A percentile compares a stretch with the other conserved stretches of the same genome.
Evolutionary conservation across 1,140 invertebrate species (phyloP).

Genomic region (Micrasema longulum): DNA sequence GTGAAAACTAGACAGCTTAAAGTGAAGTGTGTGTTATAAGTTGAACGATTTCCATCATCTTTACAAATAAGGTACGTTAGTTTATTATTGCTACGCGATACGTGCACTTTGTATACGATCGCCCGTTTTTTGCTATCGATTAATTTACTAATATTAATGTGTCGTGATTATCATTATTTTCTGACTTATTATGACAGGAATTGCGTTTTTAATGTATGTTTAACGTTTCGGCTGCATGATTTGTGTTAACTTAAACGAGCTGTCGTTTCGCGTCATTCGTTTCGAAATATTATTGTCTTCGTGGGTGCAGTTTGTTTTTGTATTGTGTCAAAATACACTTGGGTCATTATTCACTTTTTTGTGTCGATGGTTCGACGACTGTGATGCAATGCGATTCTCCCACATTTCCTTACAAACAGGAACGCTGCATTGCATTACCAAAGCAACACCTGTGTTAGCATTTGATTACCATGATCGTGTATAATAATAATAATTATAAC

Average conservation of each 20-base stretch:
- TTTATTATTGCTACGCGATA: neutral
- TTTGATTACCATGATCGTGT: too few relatives aligned
- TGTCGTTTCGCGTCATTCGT: neutral
- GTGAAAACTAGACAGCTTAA: slow-evolving; percentile 13
- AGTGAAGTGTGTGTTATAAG: slow-evolving; percentile 9
- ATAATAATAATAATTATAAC: too few relatives aligned
- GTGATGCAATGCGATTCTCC: too few relatives aligned
- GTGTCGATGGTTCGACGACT: too few relatives aligned
- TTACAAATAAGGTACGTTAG: slow-evolving; percentile 15
- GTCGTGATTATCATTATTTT: slow-evolving; percentile 20
- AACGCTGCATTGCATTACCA: neutral
- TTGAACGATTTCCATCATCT: neutral
- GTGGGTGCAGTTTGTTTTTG: slow-evolving; percentile 27
- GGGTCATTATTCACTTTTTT: slow-evolving; percentile 1
- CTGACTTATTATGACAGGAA: slow-evolving; percentile 9
- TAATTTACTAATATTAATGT: slow-evolving; percentile 34
- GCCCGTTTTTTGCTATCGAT: slow-evolving; percentile 34
- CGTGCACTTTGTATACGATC: slow-evolving; percentile 12
- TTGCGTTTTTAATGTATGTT: neutral
- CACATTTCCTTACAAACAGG: too few relatives aligned
- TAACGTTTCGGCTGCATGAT: neutral
- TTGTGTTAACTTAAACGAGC: neutral
- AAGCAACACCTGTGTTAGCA: too few relatives aligned
- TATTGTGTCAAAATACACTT: too few relatives aligned
- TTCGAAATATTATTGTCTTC: slow-evolving; percentile 1